Evolutionary conservation across 1,140 invertebrate species (phyloP).

Genomic region (Coenobita brevimanus): DNA sequence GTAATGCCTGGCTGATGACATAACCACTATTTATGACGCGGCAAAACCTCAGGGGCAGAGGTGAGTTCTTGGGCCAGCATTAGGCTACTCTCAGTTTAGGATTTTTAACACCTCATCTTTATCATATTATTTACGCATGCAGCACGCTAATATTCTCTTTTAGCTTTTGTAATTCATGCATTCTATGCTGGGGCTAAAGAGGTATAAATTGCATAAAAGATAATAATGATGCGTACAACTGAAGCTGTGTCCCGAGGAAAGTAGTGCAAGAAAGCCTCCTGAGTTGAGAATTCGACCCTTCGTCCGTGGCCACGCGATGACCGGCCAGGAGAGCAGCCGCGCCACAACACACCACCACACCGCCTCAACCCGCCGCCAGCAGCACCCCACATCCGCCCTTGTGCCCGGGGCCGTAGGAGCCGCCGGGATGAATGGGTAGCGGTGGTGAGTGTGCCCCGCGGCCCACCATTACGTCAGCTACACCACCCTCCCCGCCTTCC

Average conservation of each 20-base stretch:
- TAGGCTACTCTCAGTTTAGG: too few species aligned
- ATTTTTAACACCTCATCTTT: too few species aligned
- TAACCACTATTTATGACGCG: constrained; percentile 50
- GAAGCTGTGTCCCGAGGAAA: too few species aligned
- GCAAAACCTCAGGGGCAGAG: constrained; percentile 51
- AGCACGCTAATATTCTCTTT: too few species aligned
- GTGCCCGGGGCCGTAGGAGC: constrained; percentile 18
- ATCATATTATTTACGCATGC: too few species aligned
- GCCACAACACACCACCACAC: neutral
- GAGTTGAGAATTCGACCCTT: too few species aligned
- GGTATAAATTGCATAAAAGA: too few species aligned
- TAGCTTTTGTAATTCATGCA: too few species aligned
- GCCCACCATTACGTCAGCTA: constrained; percentile 52
- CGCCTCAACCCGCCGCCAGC: neutral
- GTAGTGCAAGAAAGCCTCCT: too few species aligned
- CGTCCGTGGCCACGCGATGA: constrained; percentile 55
- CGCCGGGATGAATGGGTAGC: constrained; percentile 23
- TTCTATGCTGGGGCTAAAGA: too few species aligned
- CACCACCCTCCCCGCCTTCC: too few species aligned
- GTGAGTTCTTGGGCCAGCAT: constrained; percentile 51
- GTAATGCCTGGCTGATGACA: constrained; percentile 35
- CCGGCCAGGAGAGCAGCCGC: constrained; percentile 14
- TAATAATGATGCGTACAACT: too few species aligned
- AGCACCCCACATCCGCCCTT: constrained; percentile 31
- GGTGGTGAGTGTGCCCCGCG: constrained; percentile 44